Evolutionary conservation across 2,888 invertebrate species (phyloP).

Genomic region (Argyresthia albistria): DNA sequence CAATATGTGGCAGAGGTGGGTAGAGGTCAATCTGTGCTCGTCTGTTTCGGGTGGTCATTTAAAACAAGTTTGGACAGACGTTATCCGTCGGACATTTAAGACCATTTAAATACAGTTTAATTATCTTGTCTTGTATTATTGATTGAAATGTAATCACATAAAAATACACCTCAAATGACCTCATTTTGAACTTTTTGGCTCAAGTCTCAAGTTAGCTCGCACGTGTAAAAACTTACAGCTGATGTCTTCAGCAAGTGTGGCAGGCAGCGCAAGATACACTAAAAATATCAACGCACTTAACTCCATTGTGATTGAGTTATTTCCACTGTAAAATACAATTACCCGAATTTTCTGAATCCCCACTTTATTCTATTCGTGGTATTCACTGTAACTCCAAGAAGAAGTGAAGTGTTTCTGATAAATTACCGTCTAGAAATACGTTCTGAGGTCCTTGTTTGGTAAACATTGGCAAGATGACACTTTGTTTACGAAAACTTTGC

Average conservation of each 20-base stretch:
- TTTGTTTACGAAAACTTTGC: too few species aligned
- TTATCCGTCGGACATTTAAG: too few species aligned
- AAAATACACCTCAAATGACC: too few species aligned
- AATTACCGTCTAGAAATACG: constrained; percentile 38
- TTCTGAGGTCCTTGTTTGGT: constrained; percentile 15
- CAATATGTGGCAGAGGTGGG: too few species aligned
- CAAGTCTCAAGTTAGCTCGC: too few species aligned
- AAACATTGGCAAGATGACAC: neutral
- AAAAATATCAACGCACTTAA: constrained; percentile 27
- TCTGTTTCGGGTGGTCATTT: too few species aligned
- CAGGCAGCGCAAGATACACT: constrained; percentile 28
- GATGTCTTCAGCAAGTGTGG: constrained; percentile 44
- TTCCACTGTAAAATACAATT: neutral
- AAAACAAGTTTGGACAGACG: too few species aligned
- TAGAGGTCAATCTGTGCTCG: too few species aligned
- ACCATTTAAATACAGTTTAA: too few species aligned
- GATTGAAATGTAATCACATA: too few species aligned
- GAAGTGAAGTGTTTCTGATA: constrained; percentile 10
- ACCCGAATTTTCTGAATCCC: neutral
- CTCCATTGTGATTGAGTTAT: constrained; percentile 30
- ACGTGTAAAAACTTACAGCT: constrained; percentile 66
- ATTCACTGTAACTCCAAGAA: constrained; percentile 4
- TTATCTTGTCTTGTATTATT: too few species aligned
- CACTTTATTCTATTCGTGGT: neutral
- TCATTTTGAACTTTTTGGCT: too few species aligned